These are phyloP conservation scores for Conus canariensis DNA, from an alignment of 2,888 invertebrate species.

Conservation along the genomic window DNA sequence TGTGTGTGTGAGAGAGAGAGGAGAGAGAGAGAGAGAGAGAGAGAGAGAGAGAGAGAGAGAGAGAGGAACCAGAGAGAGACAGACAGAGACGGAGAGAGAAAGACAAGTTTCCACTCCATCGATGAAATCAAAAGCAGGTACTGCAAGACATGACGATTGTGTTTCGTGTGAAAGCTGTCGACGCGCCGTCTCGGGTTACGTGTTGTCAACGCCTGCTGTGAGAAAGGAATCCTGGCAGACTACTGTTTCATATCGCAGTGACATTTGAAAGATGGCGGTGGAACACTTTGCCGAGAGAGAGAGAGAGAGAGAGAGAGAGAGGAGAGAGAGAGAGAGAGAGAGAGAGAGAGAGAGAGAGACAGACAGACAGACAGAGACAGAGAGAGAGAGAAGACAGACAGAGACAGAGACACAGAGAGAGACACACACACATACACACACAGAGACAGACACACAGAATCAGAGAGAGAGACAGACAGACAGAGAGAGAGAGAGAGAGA, in stretches of 20 bases:
- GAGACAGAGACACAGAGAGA: background rate
- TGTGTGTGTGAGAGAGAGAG: background rate
- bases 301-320: background rate
- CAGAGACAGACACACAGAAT: background rate
- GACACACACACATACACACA: background rate
- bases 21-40: background rate
- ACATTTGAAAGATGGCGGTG: background rate
- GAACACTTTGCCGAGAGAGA: background rate
- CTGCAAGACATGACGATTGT: too few species aligned
- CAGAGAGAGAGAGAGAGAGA: background rate
- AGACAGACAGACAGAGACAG: background rate
- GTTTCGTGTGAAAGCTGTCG: too few species aligned
- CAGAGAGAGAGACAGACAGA: background rate
- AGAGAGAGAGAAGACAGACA: background rate
- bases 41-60: conserved; percentile 9
- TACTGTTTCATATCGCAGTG: background rate
- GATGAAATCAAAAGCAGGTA: too few species aligned
- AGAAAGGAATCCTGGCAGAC: background rate
- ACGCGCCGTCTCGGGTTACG: too few species aligned
- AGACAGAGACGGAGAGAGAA: background rate
- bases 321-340: background rate
- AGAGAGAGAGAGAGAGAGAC: background rate
- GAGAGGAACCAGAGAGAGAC: background rate
- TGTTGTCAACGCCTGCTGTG: too few species aligned
- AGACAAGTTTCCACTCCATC: background rate